Base-by-base conservation (phyloP, 1,140 invertebrate species). In the Maniola jurtina region DNA sequence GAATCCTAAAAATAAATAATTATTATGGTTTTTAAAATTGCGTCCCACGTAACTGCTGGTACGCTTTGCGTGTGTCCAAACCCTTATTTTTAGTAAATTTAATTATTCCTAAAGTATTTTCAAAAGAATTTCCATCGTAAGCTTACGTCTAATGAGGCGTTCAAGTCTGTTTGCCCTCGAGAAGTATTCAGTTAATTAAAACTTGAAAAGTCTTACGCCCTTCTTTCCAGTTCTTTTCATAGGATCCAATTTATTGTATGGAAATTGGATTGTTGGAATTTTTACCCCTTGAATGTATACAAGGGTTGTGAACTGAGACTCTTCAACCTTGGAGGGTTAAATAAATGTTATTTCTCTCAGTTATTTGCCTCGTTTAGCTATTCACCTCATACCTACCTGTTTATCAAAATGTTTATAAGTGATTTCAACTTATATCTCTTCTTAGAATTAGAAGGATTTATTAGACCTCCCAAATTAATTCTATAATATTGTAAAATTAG, bases 81-180 rank as follows among this genome's bases (percentile, higher is more conserved):
- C 25, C 25, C 25, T 25, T 25, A 25, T 25, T 25, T 4, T 25
- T 25, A 25, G 25, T 25, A 25, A 25, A 25, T 11, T 45, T 45
- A 45, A 13, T 13, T 45, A n/a, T 11, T 45, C 9, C 13, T 45
- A 11, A 45, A 45, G 42, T 0, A 11, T 45, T 45, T 45, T 5
- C 13, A 45, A 45, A 45, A 45, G 42, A 45, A 45, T 45, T 45
- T 45, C 5, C 42, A 45, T 45, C 13, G 42, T 40, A 45, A 58
- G 7, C 36, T 58, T 58, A 58, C 36, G 15, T 58, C 38, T 40
- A 58, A 58, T 58, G 36, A 58, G 56, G 42, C 42, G 38, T 38
- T 40, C 15, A n/a, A 58, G 56, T 58, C 14, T 58, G 38, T 58
- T 58, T 42, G 36, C 10, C 40, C 40, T 58, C 56, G 36, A 16